Base-by-base conservation (phyloP, 2,113 vertebrate species). In the Python bivittatus region DNA sequence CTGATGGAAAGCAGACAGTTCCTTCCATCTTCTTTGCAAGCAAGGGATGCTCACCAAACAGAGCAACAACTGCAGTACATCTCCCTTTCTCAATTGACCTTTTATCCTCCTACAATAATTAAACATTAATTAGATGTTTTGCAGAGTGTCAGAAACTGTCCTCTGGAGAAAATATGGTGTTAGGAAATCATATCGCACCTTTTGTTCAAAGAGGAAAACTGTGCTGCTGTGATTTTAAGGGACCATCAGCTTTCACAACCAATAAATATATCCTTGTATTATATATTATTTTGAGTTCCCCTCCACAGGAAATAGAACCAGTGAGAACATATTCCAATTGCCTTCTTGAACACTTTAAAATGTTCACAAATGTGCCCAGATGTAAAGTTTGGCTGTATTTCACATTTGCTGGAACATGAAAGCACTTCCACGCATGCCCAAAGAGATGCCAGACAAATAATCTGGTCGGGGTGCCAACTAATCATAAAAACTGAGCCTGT, bases 81-180 rank as follows among this genome's bases (percentile, higher is more conserved):
- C 86, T 91, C 85, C 86, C 91, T 96, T 96, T 83, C 58, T 93
- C 91, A 93, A 53, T 48, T 93, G 44, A 88, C 54, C 93, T 94
- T 95, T 96, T 90, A 94, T 96, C 90, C 44, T 84, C 86, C 58
- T 13, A 0, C 38, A 91, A 88, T 93, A 96, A 97, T 96, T 96
- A 96, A 93, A 90, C 79, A 88, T 93, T 96, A 96, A 97, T 97
- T 96, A 93, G 91, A 93, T 89, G 87, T 6, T 96, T 79, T 84
- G 2, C 25, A 93, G 86, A 95, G 89, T 91, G 93, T 94, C 90
- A 90, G 90, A 91, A 96, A 90, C 17, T 60, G 54, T 93, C 64
- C 86, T 92, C 61, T 33, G 60, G 38, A 57, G 94, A 94, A 96
- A 91, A 42, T 91, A 90, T 93, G 91, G 23, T 4, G 56, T 61